Evolutionary conservation across 2,113 vertebrate genomes (phyloP), one percentile per base, ranked within the genome.

Genomic region (Corythornis vintsioides): DNA sequence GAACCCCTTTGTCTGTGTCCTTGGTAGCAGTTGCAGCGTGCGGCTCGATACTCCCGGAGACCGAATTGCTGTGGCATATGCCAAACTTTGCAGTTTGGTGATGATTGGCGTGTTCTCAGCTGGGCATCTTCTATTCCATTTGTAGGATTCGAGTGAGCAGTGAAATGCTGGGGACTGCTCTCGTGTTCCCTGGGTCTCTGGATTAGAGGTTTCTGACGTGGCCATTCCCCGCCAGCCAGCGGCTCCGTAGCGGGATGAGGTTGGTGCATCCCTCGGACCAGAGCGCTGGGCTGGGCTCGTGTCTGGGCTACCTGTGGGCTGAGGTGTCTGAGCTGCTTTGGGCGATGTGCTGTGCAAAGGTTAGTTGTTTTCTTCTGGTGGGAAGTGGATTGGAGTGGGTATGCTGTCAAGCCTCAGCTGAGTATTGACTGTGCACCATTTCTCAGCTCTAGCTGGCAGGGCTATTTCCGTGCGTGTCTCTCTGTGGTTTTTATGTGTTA

Each of bases 231-330:
- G 15, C 3, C 3, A 22, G 78, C 63, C 48, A 0, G 0, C 13
- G 5, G 74, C 83, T 76, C 45, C 0, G 0, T 3, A 13, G 81
- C 40, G 15, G 47, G 60, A 11, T 52, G 60, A 74, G 60, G n/a
- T 35, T 11, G 0, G 38, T 0, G 3, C 15, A 1, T 69, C 61
- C 50, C 63, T 7, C 0, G 2, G 25, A 28, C 1, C 12, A 19
- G 4, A 20, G 2, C 28, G 52, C 10, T 15, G 50, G 76, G 67
- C 6, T 8, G 50, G 53, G 33, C 71, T 78, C 1, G 0, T 53
- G 45, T 14, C 59, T 71, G 61, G 38, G 9, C 4, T 9, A 28
- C 59, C 52, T 15, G 25, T 1, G 8, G 25, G 31, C 73, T 65
- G 57, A 18, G 0, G 4, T 7, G 43, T 60, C 52, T 63, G n/a